Conservation (phyloP, 2,797 vertebrate species). For the Esox lucius region DNA sequence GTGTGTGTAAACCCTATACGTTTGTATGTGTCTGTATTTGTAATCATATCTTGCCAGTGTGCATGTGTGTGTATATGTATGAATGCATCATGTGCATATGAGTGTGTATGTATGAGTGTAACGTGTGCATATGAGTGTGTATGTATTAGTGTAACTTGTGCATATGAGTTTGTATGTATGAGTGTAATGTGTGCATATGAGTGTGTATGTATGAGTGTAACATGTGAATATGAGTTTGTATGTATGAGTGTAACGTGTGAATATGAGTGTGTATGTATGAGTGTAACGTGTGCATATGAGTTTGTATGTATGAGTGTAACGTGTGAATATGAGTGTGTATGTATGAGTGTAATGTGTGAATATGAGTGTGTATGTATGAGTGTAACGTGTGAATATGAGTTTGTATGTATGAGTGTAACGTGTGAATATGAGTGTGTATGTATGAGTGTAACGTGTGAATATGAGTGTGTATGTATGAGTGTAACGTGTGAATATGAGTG, state of each 20-base stretch:
- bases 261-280: neutral
- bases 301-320: neutral
- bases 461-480: no score
- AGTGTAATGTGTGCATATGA: neutral
- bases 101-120: neutral
- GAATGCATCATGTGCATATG: neutral
- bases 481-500: conserved; percentile 24
- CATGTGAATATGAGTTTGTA: neutral
- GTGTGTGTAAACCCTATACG: neutral
- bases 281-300: neutral
- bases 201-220: neutral
- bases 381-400: neutral
- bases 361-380: conserved; percentile 14
- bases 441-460: neutral
- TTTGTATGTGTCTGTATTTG: conserved; percentile 15
- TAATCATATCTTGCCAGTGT: neutral
- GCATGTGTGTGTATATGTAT: neutral
- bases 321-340: neutral
- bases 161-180: neutral
- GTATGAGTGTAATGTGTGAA: neutral
- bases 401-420: neutral
- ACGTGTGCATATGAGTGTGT: neutral
- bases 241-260: neutral
- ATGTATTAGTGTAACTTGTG: neutral
- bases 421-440: neutral